Evolutionary conservation across 2,888 invertebrate species (phyloP).

Genomic region (Trypoxylon attenuatum): DNA sequence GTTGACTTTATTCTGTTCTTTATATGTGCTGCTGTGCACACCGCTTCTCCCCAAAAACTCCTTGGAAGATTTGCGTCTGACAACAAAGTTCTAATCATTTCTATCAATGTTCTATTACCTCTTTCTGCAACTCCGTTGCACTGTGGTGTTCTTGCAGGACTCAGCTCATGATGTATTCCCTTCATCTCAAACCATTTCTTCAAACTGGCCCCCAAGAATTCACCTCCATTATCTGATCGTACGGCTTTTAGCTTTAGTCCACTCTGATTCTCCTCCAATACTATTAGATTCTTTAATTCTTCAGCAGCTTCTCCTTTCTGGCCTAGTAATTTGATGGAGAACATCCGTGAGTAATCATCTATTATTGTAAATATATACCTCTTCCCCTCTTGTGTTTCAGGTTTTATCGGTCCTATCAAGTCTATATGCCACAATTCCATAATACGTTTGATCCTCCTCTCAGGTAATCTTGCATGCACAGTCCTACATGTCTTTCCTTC

Average conservation of each 20-base stretch:
- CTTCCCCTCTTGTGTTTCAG: not conserved
- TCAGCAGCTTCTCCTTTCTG: not conserved
- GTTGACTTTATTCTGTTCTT: constrained; percentile 3
- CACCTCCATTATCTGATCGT: no score
- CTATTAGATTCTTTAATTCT: not conserved
- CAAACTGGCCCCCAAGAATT: no score
- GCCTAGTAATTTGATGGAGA: not conserved
- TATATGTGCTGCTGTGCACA: not conserved
- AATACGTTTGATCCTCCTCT: no score
- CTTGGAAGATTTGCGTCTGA: constrained; percentile 37
- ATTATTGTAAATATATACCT: not conserved
- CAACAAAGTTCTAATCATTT: constrained; percentile 45
- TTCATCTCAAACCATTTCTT: constrained; percentile 35
- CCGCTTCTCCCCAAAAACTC: no score
- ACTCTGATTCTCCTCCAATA: no score
- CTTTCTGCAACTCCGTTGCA: constrained; percentile 51
- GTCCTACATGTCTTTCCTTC: no score
- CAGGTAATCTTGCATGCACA: no score
- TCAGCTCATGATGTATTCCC: constrained; percentile 50
- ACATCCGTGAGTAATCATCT: not conserved
- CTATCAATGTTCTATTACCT: constrained; percentile 46
- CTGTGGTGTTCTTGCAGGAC: constrained; percentile 37
- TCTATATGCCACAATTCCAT: not conserved
- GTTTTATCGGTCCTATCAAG: not conserved
- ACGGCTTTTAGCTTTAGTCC: no score